Conservation (phyloP, 92 coral and sea anemone genomes). For the Anthopleura xanthogrammica region DNA sequence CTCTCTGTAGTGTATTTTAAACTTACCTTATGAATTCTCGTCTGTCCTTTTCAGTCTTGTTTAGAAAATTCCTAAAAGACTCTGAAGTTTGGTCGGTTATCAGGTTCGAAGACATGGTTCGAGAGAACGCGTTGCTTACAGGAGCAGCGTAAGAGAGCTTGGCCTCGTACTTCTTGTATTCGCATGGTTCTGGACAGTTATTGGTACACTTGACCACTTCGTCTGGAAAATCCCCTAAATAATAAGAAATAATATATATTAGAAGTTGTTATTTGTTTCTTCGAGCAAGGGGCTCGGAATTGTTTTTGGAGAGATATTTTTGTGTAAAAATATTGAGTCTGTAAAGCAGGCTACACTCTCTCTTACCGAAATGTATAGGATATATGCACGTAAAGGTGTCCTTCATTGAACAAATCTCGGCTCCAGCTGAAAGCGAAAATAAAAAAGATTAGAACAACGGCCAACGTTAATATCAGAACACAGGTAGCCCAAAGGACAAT, state of each 20-base stretch:
- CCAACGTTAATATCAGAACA: too few relatives aligned
- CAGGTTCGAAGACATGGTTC: neutral
- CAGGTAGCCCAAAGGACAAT: too few relatives aligned
- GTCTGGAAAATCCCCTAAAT: slow-evolving; percentile 3
- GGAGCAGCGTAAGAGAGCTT: slow-evolving; percentile 20
- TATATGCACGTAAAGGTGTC: too few relatives aligned
- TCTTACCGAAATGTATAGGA: too few relatives aligned
- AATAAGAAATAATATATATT: neutral
- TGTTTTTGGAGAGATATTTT: too few relatives aligned
- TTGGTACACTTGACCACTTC: neutral
- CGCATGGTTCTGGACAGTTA: slow-evolving; percentile 20
- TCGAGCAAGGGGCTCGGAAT: neutral
- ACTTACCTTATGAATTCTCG: slow-evolving; percentile 15
- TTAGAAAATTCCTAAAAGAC: neutral
- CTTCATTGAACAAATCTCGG: too few relatives aligned
- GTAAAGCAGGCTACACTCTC: too few relatives aligned
- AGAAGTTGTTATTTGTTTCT: neutral
- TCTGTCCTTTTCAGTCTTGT: slow-evolving; percentile 12
- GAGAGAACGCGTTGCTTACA: slow-evolving; percentile 2
- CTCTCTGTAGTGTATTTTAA: too few relatives aligned
- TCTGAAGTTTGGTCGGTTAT: neutral
- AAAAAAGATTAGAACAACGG: too few relatives aligned
- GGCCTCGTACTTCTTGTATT: slow-evolving; percentile 15
- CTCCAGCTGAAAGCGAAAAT: too few relatives aligned
- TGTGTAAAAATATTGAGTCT: too few relatives aligned